Evolutionary conservation across 2,113 vertebrate genomes (phyloP).

Genomic region (Mirza zaza): DNA sequence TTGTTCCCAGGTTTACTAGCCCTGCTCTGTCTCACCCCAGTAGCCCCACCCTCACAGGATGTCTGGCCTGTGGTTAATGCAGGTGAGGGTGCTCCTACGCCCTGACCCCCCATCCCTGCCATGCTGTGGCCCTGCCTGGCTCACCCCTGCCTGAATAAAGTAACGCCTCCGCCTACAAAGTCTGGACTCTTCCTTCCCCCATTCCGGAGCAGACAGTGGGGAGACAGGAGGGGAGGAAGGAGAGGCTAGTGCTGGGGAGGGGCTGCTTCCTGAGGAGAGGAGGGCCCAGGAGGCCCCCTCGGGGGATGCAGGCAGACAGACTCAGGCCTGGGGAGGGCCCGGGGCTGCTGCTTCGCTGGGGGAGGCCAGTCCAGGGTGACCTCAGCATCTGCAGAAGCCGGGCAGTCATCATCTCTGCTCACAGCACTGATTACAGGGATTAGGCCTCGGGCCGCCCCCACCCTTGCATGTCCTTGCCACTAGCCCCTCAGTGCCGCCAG

Average conservation of each 20-base stretch:
- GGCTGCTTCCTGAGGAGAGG: background rate
- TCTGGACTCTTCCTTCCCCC: background rate
- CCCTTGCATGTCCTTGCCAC: background rate
- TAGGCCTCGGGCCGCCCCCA: background rate
- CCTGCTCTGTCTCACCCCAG: background rate
- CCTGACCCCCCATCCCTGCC: background rate
- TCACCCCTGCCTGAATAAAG: constrained; percentile 64
- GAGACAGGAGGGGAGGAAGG: background rate
- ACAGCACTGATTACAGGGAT: constrained; percentile 59
- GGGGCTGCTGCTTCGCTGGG: background rate
- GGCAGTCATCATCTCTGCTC: constrained; percentile 32
- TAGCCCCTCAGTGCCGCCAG: constrained; percentile 48
- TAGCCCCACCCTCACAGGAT: background rate
- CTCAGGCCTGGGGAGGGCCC: background rate
- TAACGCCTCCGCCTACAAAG: background rate
- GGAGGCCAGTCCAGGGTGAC: constrained; percentile 2
- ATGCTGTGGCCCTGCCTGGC: background rate
- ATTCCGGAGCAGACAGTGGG: too few species aligned
- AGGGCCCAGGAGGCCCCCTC: background rate
- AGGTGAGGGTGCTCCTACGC: background rate
- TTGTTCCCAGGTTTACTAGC: background rate
- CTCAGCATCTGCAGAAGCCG: background rate
- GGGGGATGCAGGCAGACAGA: background rate
- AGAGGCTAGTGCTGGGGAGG: background rate
- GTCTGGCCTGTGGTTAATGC: background rate